Base-by-base conservation (phyloP, 1,140 invertebrate species). In the Lysiphlebus fabarum region DNA sequence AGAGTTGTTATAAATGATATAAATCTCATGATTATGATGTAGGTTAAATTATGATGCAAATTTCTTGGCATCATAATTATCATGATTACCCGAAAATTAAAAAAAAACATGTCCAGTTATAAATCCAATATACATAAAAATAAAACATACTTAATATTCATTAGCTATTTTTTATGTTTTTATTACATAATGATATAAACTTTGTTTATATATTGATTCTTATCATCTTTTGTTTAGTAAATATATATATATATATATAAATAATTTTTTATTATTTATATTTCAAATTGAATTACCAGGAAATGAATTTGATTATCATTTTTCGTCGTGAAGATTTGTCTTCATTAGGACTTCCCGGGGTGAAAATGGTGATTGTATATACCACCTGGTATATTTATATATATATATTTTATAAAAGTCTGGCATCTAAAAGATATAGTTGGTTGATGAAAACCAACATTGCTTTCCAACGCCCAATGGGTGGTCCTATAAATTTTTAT, bases 341-440 rank as follows among this genome's bases (percentile, higher is more conserved):
- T 78, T 78, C 76, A 77, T 78, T 77, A 77, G 70, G 74, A 68
- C 70, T 72, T 76, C 74, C 73, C 69, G 70, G 68, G 71, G 69
- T 38, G 66, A 65, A 67, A 66, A 67, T 65, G 66, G 62, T 65
- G 33, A 36, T 47, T 38, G 49, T 43, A 49, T 43, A 41, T 36
- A 17, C 34, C 34, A 48, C 55, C 47, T 48, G 44, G 43, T 58
- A 51, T 49, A 34, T 36, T 38, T 12, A 51, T 33, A 58, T 38
- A 43, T 17, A 36, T 7, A 34, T 47, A 56, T 58, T 37, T 43
- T 14, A 37, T 17, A 41, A 41, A 40, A 17, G 5, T 11, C 53
- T 49, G 53, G 43, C 42, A 51, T 58, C 48, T 36, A 37, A n/a
- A 8, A n/a, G 36, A 34, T 49, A 49, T 6, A 1, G 38, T 8